These are phyloP conservation scores for Mylabris sibirica DNA, from an alignment of 2,888 invertebrate species.

Conservation along the genomic window DNA sequence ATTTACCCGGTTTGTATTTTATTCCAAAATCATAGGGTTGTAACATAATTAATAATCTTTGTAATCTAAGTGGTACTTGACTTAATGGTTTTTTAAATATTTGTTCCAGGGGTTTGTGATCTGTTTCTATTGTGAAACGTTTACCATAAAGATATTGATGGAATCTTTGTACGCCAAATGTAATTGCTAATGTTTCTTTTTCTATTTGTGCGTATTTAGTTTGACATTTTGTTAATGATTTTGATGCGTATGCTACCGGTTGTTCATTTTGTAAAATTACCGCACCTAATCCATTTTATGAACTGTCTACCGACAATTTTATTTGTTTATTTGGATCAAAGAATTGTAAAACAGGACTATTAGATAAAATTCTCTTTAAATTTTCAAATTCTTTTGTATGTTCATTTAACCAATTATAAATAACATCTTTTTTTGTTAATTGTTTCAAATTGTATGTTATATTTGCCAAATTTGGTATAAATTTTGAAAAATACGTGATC, in stretches of 20 bases:
- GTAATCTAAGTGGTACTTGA: conserved; percentile 21
- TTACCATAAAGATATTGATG: conserved; percentile 41
- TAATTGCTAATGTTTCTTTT: too few relatives aligned
- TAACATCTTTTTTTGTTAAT: neutral
- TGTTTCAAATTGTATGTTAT: neutral
- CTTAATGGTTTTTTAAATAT: conserved; percentile 41
- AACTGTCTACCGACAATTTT: neutral
- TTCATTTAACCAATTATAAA: neutral
- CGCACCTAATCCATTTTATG: neutral
- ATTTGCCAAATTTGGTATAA: too few relatives aligned
- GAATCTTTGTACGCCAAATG: too few relatives aligned
- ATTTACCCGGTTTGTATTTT: conserved; percentile 41
- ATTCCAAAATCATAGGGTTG: conserved; percentile 28
- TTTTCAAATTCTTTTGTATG: neutral
- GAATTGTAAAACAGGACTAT: conserved; percentile 2
- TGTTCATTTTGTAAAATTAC: too few relatives aligned
- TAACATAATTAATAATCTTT: conserved; percentile 27
- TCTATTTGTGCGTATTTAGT: neutral
- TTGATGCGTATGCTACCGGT: neutral
- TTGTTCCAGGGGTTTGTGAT: conserved; percentile 44
- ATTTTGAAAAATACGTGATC: too few relatives aligned
- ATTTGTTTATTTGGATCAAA: conserved; percentile 8
- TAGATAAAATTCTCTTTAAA: neutral
- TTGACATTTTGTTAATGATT: neutral
- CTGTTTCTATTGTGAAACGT: conserved; percentile 37